A percentile compares a stretch with the other conserved stretches of the same genome.
Evolutionary conservation across 2,888 invertebrate genomes (phyloP).

Genomic region (Ormyrus nitidulus): DNA sequence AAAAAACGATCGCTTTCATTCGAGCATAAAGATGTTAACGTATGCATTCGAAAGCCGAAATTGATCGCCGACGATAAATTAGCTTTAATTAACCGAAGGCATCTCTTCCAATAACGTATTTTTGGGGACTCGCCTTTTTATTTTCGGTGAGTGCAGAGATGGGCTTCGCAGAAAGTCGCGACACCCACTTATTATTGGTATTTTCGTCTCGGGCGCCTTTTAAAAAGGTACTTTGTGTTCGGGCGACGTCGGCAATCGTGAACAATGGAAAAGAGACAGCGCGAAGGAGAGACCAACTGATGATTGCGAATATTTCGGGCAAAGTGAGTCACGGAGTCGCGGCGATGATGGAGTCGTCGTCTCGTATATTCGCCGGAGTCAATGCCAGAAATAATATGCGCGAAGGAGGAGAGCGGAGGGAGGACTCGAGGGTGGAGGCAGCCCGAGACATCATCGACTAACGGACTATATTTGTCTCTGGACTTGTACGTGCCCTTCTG

Average conservation of each 20-base stretch:
- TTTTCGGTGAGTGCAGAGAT: not conserved
- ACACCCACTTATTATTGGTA: slow-evolving; percentile 38
- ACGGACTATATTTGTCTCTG: slow-evolving; percentile 71
- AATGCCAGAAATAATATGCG: slow-evolving; percentile 73
- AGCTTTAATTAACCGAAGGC: slow-evolving; percentile 9
- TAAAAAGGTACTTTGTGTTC: slow-evolving; percentile 39
- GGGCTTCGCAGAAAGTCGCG: not conserved
- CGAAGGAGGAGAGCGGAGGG: slow-evolving; percentile 10
- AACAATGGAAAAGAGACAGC: slow-evolving; percentile 57
- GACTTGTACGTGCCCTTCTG: slow-evolving; percentile 44
- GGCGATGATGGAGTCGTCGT: slow-evolving; percentile 65
- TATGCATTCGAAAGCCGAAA: slow-evolving; percentile 3
- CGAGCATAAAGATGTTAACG: slow-evolving; percentile 11
- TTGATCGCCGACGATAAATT: slow-evolving; percentile 29
- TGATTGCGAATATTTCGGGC: slow-evolving; percentile 66
- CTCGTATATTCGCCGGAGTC: slow-evolving; percentile 65
- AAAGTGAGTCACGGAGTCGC: slow-evolving; percentile 66
- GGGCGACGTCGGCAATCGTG: slow-evolving; percentile 14
- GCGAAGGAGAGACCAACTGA: slow-evolving; percentile 45
- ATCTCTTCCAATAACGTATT: slow-evolving; percentile 1
- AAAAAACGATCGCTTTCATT: slow-evolving; percentile 1
- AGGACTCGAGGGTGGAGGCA: slow-evolving; percentile 64
- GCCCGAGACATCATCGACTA: slow-evolving; percentile 67
- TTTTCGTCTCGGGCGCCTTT: slow-evolving; percentile 23
- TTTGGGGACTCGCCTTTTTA: not conserved